Evolutionary conservation across 1,140 invertebrate genomes (phyloP), one percentile per base, ranked within the genome.

Genomic region (Diorhabda carinulata): DNA sequence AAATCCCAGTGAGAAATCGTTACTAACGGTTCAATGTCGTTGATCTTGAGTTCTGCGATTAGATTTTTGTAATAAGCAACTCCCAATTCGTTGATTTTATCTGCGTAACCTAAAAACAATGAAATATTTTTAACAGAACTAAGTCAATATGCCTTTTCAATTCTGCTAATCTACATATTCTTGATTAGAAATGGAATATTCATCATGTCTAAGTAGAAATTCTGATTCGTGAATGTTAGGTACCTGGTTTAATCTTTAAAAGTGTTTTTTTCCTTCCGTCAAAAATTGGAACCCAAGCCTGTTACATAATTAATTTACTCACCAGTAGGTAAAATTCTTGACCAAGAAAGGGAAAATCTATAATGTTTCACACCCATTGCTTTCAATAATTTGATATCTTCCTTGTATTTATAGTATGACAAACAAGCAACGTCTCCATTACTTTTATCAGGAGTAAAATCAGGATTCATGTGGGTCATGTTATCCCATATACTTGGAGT

Each of bases 21-120:
- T 73, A 90, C 87, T 80, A 90, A 79, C 2, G 89, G 87, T 73
- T 85, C 78, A 58, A 91, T 90, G 58, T 84, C 84, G 52, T 85
- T 83, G 57, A 79, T 80, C 0, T 86, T 74, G 2, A 91, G 78
- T 66, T 84, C 84, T 73, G 87, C 79, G 7, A 91, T 84, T 1
- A 91, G 76, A 42, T 84, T 82, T 68, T 88, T 85, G 77, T 91
- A 91, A 74, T 90, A 90, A 2, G 82, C 76, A 2, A 88, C 75
- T 9, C 88, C 89, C 59, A 84, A 83, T 58, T 83, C 78, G 73
- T 90, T 90, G 1, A 89, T 72, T 6, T 80, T 70, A 69, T 85
- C 81, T 3, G 79, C 74, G 40, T 57, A 60, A 60, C 65, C 65
- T 67, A 9, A 9, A 60, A 52, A 63, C 25, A 25, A 25, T 25